Base-by-base conservation (phyloP, 2,888 invertebrate species). In the Drosophila phalerata region DNA sequence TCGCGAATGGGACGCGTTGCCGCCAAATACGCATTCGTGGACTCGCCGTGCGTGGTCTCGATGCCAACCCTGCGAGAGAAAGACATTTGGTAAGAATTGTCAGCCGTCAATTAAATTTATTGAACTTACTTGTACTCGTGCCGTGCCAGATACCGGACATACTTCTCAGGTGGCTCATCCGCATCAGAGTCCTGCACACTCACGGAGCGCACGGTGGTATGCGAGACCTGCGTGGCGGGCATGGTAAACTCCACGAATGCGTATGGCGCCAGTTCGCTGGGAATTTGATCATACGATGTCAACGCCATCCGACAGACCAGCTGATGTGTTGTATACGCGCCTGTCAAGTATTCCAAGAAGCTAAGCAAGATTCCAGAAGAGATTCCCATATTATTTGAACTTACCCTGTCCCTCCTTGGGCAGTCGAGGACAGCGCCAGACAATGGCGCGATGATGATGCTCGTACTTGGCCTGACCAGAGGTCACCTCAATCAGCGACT, bases 331-430 rank as follows among this genome's bases (percentile, higher is more conserved):
- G 99, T 99, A 93, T 99, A 99, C 22, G 99, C 99, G 60, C 98
- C 98, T 98, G 34, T 0, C 13, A 32, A 45, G 8, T 89, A 61
- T 93, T 4, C n/a, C 43, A 3, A 47, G 17, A 15, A 15, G 9
- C 0, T 60, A 8, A 58, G 56, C 22, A 30, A n/a, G 10, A 3
- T 22, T 32, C 9, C 6, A 30, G 10, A 6, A 5, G 4, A 2
- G 2, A 32, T 1, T 22, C 9, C 0, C 6, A 5, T 13, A 22
- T 13, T n/a, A n/a, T n/a, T 5, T 0, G 3, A 47, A 40, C 77
- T 79, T 91, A 98, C 98, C 99, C 95, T 99, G 99, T 78, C 99
- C 99, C 93, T 99, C 98, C 93, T 99, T 99, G 61, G 99, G 99
- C 88, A 99, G 94, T 57, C 99, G 94, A 9, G 98, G 97, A 94